These are phyloP conservation scores for Phyllotis vaccarum DNA, from an alignment of 2,797 vertebrate species.

Conservation along the genomic window DNA sequence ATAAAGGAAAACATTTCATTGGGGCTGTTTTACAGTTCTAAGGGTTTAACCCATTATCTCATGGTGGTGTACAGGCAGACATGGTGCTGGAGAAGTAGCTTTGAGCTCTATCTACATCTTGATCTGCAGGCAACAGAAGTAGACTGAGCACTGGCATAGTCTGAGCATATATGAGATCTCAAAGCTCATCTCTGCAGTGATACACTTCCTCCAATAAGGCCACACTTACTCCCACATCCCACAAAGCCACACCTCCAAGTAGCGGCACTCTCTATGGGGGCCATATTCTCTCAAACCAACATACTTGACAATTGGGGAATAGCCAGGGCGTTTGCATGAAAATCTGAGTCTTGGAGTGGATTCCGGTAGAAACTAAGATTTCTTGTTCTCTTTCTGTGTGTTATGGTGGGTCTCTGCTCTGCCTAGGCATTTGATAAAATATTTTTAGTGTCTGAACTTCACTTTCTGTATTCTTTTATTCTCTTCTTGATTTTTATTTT, in stretches of 20 bases:
- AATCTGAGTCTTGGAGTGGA: not conserved
- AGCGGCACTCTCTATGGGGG: not conserved
- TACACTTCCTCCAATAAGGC: not conserved
- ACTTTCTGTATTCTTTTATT: constrained; percentile 28
- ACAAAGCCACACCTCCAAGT: not conserved
- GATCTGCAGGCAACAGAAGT: not conserved
- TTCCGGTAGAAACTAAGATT: constrained; percentile 7
- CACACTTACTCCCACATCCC: not conserved
- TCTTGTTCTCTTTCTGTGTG: not conserved
- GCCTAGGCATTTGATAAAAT: constrained; percentile 9
- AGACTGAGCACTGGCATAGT: not conserved
- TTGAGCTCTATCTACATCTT: not conserved
- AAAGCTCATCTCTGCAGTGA: not conserved
- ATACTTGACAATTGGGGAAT: not conserved
- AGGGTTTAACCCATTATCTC: not conserved
- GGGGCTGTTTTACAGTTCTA: not conserved
- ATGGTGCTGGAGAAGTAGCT: not conserved
- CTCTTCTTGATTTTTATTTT: not conserved
- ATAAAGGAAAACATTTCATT: not conserved
- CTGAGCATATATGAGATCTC: not conserved
- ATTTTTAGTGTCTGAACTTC: not conserved
- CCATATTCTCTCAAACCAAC: not conserved
- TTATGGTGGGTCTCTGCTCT: constrained; percentile 16
- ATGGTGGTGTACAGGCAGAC: not conserved
- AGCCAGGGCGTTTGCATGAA: not conserved